Evolutionary conservation across 2,113 vertebrate species (phyloP).

Genomic region (Cheirogaleus medius): DNA sequence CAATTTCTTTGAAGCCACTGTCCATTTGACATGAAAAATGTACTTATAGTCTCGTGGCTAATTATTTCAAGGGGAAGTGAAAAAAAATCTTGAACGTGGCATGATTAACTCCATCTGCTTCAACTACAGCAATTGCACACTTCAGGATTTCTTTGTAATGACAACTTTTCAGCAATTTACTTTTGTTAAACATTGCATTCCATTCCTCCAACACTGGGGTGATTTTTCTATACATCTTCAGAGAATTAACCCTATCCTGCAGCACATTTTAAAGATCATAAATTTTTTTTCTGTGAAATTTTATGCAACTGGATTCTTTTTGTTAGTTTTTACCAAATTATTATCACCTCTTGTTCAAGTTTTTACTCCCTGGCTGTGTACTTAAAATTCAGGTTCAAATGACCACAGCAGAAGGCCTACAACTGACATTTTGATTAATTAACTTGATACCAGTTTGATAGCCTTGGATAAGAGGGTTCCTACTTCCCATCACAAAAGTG

Average conservation of each 20-base stretch:
- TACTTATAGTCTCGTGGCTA: slow-evolving; percentile 66
- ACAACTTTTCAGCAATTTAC: slow-evolving; percentile 54
- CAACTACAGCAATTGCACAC: slow-evolving; percentile 28
- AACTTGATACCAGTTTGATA: neutral
- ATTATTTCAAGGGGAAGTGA: slow-evolving; percentile 74
- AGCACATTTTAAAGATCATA: neutral
- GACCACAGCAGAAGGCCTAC: neutral
- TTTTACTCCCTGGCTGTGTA: neutral
- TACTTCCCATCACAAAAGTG: neutral
- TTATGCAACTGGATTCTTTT: neutral
- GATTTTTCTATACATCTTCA: slow-evolving; percentile 3
- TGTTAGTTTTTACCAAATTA: neutral
- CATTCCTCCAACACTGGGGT: neutral
- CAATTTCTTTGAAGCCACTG: slow-evolving; percentile 77
- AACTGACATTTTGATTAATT: neutral
- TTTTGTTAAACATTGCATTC: slow-evolving; percentile 50
- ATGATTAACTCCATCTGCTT: slow-evolving; percentile 79
- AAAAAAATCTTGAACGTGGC: slow-evolving; percentile 56
- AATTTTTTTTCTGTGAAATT: neutral
- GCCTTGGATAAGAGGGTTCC: neutral
- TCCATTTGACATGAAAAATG: slow-evolving; percentile 79
- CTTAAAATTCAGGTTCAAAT: neutral
- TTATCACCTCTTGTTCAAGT: neutral
- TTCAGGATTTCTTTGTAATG: slow-evolving; percentile 64
- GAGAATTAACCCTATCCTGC: neutral